Base-by-base conservation (phyloP, 2,888 invertebrate genomes). In the Drosophila kambysellisi region DNA sequence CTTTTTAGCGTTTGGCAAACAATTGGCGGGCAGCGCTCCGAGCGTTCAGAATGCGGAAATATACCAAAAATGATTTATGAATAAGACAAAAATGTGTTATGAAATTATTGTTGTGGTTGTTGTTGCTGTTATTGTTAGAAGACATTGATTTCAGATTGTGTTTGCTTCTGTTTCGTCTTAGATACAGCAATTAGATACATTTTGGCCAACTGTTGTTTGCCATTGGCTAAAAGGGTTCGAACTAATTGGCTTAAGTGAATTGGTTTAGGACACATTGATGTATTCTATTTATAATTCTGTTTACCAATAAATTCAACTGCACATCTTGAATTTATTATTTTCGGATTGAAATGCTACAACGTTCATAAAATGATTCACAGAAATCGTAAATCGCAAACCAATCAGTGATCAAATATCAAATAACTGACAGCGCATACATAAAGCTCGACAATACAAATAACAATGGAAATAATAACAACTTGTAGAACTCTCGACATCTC, bases 61-160 rank as follows among this genome's bases (percentile, higher is more conserved):
- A 65, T 77, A 87, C 58, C 77, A 76, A 74, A 82, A 74, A 80
- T 86, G 90, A 85, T 85, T 88, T 85, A 85, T 85, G 90, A 88
- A 83, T 80, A 74, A 66, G 29, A 2, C 35, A 41, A 48, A 43
- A 61, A 33, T 37, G 54, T 9, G 17, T n/a, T 4, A 5, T 46
- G 20, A 46, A 46, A 46, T 46, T 46, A 15, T 25, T 25, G 15
- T 25, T 46, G 25, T 64, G 32, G 58, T 33, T 39, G 41, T 41
- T 51, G 65, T 11, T 59, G 29, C 5, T 54, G 30, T 64, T 70
- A 43, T 62, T 54, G 15, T 50, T 61, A 54, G 39, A 8, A 33
- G 50, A 83, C 72, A 88, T 89, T 74, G 83, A 82, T 89, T 89
- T 83, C 74, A 71, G 41, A 60, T 25, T 74, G 30, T 20, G 50